Percentiles rank a stretch among this genome's conserved stretches.
Evolutionary conservation across 2,797 vertebrate species (phyloP).

Genomic region (Taeniopygia guttata): DNA sequence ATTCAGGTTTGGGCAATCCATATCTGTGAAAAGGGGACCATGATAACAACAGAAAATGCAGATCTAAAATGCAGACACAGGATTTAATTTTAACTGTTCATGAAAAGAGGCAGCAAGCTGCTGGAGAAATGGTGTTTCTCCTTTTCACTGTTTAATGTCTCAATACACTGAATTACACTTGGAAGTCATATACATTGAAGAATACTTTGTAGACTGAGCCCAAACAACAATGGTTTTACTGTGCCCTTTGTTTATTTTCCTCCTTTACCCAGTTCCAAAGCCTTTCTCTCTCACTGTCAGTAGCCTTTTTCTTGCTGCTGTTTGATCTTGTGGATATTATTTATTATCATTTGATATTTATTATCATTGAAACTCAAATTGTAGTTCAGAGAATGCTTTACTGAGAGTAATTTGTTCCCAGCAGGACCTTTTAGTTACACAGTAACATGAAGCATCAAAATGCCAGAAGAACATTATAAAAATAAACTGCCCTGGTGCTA

Average conservation of each 20-base stretch:
- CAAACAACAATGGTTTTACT: neutral
- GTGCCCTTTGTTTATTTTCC: neutral
- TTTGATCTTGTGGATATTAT: neutral
- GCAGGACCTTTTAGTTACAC: conserved; percentile 28
- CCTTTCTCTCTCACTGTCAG: neutral
- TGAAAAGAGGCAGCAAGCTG: neutral
- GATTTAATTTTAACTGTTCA: neutral
- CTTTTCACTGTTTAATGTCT: neutral
- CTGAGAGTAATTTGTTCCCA: conserved; percentile 20
- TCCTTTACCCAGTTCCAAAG: neutral
- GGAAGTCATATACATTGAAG: neutral
- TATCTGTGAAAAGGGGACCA: neutral
- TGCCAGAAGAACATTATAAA: conserved; percentile 36
- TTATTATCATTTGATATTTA: conserved; percentile 6
- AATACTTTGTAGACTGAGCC: neutral
- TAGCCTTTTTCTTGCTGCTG: neutral
- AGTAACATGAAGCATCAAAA: conserved; percentile 16
- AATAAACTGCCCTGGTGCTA: conserved; percentile 37
- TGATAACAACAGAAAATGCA: neutral
- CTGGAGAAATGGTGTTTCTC: neutral
- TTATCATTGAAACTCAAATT: conserved; percentile 3
- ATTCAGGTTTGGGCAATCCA: neutral
- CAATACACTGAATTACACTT: neutral
- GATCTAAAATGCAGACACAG: neutral
- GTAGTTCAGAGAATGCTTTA: neutral